Conservation (phyloP, 2,113 vertebrate species). For the Siniperca knerii region DNA sequence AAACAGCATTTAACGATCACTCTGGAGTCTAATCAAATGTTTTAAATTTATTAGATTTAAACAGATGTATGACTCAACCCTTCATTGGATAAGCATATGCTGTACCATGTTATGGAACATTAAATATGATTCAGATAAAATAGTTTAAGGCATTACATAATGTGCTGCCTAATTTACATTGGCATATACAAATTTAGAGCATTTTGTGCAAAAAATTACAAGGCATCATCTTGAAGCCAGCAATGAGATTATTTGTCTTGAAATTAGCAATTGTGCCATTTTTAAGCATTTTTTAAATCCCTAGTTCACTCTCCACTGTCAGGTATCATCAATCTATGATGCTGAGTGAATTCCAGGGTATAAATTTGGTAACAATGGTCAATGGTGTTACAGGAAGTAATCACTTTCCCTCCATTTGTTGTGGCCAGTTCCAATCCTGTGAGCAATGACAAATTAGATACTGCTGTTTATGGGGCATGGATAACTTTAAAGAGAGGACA, state of each 20-base stretch:
- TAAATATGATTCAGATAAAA: background rate
- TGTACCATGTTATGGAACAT: background rate
- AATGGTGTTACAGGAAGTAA: background rate
- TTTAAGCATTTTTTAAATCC: background rate
- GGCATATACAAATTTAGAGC: background rate
- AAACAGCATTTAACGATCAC: background rate
- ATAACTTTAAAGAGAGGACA: background rate
- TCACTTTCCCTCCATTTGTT: background rate
- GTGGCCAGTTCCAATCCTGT: background rate
- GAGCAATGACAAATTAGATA: background rate
- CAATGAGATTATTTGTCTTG: background rate
- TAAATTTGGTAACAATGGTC: too few relatives aligned
- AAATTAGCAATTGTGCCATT: background rate
- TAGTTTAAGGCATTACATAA: conserved; percentile 3
- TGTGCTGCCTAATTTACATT: background rate
- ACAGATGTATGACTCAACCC: conserved; percentile 6
- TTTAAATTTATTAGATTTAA: conserved; percentile 8
- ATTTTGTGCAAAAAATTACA: background rate
- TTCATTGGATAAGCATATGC: background rate
- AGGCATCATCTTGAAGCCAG: background rate
- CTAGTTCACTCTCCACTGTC: background rate
- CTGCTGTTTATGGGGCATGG: background rate
- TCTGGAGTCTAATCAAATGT: background rate
- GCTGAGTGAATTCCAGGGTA: background rate
- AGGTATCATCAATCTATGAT: background rate